Base-by-base conservation (phyloP, 1,140 invertebrate genomes). In the Apis mellifera region DNA sequence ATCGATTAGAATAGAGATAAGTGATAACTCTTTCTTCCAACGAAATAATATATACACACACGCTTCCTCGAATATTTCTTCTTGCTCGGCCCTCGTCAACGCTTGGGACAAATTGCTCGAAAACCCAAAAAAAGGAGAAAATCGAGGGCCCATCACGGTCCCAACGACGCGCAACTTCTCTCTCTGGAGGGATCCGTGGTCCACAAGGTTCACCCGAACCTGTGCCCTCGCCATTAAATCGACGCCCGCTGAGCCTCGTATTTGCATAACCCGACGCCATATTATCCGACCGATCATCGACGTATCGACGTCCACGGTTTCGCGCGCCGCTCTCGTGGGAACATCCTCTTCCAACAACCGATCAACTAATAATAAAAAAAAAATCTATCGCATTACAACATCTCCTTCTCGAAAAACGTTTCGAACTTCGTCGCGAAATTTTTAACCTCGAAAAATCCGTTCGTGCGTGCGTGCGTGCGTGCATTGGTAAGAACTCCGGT, bases 211-310 rank as follows among this genome's bases (percentile, higher is more conserved):
- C 8, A 17, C 48, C 82, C 85, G 73, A 78, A 75, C 74, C 75
- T 70, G 85, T 76, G 75, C 82, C 69, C 73, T 88, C 84, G 84
- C 91, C 91, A 91, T 92, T 93, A 93, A 92, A 92, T 87, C 89
- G 90, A 92, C 91, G 89, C 92, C 92, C 90, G 91, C 92, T 93
- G 93, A 77, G 92, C 90, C 85, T 85, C 79, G 80, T 89, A 93
- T 93, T 93, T 93, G 90, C 92, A 93, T 92, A 93, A 92, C 88
- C 90, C 78, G 70, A 76, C 85, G 69, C 60, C 57, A 66, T 86
- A 80, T 42, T 86, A 80, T 42, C 32, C 84, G 82, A 87, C 87
- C 86, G 89, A 89, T 89, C 88, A 89, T 89, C 88, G 32, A 3
- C 32, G 89, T 89, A 92, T 90, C 91, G 86, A 92, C 86, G 79